Base-by-base conservation (phyloP, 1,140 invertebrate species). In the Olivierus martensii region DNA sequence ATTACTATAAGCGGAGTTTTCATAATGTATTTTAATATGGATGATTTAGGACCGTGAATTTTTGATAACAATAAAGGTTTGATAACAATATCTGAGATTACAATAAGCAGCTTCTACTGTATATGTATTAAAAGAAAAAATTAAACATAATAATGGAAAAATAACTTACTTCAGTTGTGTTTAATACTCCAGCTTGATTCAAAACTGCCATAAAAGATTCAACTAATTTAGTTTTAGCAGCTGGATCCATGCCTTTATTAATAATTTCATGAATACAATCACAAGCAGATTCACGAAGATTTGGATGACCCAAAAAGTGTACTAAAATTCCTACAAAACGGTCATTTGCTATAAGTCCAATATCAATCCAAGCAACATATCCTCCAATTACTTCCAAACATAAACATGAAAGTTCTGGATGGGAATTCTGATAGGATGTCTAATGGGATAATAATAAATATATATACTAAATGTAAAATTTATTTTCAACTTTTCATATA, bases 331-430 rank as follows among this genome's bases (percentile, higher is more conserved):
- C 53, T 3, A 79, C 74, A 66, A 77, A 76, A 22, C 69, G 66
- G 41, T 76, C 70, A 61, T 78, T 78, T 28, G 74, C 75, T 45
- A 79, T 72, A 22, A 78, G 65, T 22, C 65, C 67, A 51, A 79
- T 77, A 60, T 79, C 77, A 52, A 79, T 78, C 77, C 77, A 79
- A 1, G 73, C 69, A 15, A 77, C 69, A 60, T 72, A 79, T n/a
- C 67, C 66, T 3, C 77, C 76, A 56, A 79, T 71, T 3, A 77
- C 73, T 37, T 77, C 68, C 43, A 78, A 63, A 57, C 75, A 77
- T 47, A 68, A 63, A 49, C 69, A 69, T 3, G 68, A 66, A 35
- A 75, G 55, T 37, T 71, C 65, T 37, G 74, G 65, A 42, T 73
- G 53, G n/a, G 56, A 57, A 15, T 48, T 60, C 56, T 68, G 63